Percentiles rank a stretch among this genome's conserved stretches.
These are phyloP conservation scores for Choloepus didactylus DNA, from an alignment of 2,797 vertebrate genomes.

Conservation along the genomic window DNA sequence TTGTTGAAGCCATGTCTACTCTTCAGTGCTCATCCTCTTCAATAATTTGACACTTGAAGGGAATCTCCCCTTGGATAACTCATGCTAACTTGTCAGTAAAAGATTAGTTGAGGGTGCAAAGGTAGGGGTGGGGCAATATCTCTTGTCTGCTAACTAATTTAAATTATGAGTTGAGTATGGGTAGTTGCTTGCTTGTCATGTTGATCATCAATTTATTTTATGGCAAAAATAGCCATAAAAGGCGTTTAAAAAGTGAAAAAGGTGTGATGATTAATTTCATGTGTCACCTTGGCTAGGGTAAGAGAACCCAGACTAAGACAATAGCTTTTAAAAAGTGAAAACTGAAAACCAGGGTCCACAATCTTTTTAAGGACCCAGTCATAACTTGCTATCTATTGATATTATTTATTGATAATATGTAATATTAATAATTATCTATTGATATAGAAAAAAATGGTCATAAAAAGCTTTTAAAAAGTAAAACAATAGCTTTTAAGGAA, in stretches of 20 bases:
- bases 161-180: constrained; percentile 74
- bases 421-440: constrained; percentile 60
- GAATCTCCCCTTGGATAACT: neutral
- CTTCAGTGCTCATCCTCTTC: neutral
- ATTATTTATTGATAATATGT: neutral
- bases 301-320: neutral
- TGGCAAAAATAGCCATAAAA: neutral
- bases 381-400: constrained; percentile 78
- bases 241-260: neutral
- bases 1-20: neutral
- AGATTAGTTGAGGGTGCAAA: neutral
- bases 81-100: constrained; percentile 41
- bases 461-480: neutral
- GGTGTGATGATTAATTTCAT: too few species aligned
- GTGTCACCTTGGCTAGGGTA: too few species aligned
- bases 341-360: too few species aligned
- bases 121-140: constrained; percentile 30
- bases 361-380: neutral
- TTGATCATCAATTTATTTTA: constrained; percentile 74
- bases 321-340: too few species aligned
- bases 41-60: neutral
- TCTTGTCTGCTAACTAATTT: constrained; percentile 69
- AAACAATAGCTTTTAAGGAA: too few species aligned
- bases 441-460: neutral
- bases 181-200: constrained; percentile 76